phyloP scores from a whole-genome alignment of 2,797 vertebrate genomes.

The Dromococcyx pavoninus region DNA sequence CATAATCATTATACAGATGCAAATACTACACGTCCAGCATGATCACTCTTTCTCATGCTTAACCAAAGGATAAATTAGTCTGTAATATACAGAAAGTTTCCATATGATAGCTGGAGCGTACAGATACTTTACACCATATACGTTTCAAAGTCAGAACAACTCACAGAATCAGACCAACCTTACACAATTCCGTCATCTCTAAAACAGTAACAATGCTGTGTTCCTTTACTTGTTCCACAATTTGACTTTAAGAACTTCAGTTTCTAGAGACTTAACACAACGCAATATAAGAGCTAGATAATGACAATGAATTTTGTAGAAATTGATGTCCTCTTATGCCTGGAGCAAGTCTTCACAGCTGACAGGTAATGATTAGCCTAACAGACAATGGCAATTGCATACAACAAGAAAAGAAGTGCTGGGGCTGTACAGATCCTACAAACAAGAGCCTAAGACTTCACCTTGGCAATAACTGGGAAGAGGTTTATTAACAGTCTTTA shows the following conservation, averaged over 20 bases:
- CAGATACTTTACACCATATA: not conserved
- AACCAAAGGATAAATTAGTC: not conserved
- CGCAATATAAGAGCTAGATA: not conserved
- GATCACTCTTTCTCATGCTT: not conserved
- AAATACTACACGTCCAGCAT: not conserved
- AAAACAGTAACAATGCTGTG: not conserved
- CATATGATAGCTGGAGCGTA: not conserved
- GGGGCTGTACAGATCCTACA: not conserved
- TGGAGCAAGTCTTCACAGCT: not conserved
- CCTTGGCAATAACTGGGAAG: not conserved
- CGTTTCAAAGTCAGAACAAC: not conserved
- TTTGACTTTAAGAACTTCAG: not conserved
- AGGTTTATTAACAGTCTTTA: not conserved
- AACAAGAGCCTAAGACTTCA: not conserved
- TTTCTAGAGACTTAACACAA: not conserved
- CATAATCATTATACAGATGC: too few relatives aligned
- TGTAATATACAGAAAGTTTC: not conserved
- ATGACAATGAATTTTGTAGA: not conserved
- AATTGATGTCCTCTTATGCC: not conserved
- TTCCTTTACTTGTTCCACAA: not conserved
- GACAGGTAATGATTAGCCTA: not conserved
- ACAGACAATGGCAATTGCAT: not conserved
- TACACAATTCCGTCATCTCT: not conserved
- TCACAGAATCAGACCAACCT: not conserved
- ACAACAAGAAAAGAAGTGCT: not conserved